These are phyloP conservation scores for Parnassius mnemosyne DNA, from an alignment of 2,888 invertebrate species.

Conservation along the genomic window DNA sequence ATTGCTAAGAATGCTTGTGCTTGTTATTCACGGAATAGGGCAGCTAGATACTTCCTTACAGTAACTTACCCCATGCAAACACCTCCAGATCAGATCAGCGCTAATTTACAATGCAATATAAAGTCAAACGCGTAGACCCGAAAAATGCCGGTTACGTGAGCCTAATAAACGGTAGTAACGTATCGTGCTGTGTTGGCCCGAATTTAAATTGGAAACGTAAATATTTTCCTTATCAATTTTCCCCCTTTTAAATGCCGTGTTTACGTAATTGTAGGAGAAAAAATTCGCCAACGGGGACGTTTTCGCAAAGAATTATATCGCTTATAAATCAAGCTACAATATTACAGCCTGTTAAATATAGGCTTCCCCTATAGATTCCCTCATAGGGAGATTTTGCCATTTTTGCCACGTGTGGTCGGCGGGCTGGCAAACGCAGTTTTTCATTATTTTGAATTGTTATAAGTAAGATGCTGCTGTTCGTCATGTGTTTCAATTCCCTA, in stretches of 20 bases:
- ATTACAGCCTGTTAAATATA: no score
- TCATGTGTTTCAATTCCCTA: no score
- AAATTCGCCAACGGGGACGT: conserved; percentile 10
- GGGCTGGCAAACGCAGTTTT: no score
- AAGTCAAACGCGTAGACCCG: conserved; percentile 9
- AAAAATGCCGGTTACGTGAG: conserved; percentile 16
- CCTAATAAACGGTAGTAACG: conserved; percentile 18
- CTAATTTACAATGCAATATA: conserved; percentile 13
- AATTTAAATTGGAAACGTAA: conserved; percentile 23
- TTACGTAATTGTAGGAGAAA: conserved; percentile 15
- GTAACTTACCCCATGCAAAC: not conserved
- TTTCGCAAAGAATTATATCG: conserved; percentile 21
- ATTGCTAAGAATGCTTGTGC: no score
- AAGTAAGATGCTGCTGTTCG: no score
- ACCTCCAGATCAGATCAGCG: conserved; percentile 10
- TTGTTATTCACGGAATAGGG: no score
- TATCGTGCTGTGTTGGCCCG: conserved; percentile 7
- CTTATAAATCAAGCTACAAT: conserved; percentile 16
- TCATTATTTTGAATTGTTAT: no score
- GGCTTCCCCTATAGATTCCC: no score
- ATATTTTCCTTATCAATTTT: conserved; percentile 25
- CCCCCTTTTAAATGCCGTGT: conserved; percentile 23
- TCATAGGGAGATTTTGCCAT: no score
- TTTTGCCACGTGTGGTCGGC: no score
- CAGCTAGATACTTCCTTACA: no score